Conservation (phyloP, 2,797 vertebrate species). For the Catostomus latipinnis region DNA sequence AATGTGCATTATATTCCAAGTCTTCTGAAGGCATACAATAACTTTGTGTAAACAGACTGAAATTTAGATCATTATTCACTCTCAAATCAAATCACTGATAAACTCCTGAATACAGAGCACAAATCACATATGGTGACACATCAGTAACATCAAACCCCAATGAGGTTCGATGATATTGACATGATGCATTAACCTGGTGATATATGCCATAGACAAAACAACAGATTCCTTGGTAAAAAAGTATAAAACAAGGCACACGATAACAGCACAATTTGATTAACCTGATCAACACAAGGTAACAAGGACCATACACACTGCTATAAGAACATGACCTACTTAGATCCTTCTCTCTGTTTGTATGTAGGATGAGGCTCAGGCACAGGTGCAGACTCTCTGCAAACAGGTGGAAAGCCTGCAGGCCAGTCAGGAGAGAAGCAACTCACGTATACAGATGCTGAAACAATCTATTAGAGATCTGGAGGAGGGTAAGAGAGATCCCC, state of each 20-base stretch:
- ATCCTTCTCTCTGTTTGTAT: not conserved
- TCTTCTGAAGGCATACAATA: too few species aligned
- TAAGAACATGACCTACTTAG: not conserved
- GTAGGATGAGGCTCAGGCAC: slow-evolving; percentile 79
- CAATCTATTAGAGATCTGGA: slow-evolving; percentile 73
- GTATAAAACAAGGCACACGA: not conserved
- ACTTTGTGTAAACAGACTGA: too few species aligned
- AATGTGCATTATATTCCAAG: not conserved
- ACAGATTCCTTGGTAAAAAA: not conserved
- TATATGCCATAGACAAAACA: not conserved
- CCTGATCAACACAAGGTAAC: not conserved
- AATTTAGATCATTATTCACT: too few species aligned
- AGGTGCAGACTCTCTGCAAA: slow-evolving; percentile 69
- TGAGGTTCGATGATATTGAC: not conserved
- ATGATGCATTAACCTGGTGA: not conserved
- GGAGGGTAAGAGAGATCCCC: slow-evolving; percentile 72
- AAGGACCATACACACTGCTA: not conserved
- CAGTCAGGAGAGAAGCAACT: slow-evolving; percentile 63
- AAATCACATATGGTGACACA: too few species aligned
- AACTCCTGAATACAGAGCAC: too few species aligned
- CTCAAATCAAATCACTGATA: too few species aligned
- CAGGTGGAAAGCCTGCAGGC: slow-evolving; percentile 71
- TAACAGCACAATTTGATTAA: not conserved
- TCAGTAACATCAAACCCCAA: too few species aligned
- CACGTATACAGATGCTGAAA: slow-evolving; percentile 74